Percentiles rank a stretch among this genome's conserved stretches.
Evolutionary conservation across 1,140 invertebrate species (phyloP).

Genomic region (Sycophaga agraensis): DNA sequence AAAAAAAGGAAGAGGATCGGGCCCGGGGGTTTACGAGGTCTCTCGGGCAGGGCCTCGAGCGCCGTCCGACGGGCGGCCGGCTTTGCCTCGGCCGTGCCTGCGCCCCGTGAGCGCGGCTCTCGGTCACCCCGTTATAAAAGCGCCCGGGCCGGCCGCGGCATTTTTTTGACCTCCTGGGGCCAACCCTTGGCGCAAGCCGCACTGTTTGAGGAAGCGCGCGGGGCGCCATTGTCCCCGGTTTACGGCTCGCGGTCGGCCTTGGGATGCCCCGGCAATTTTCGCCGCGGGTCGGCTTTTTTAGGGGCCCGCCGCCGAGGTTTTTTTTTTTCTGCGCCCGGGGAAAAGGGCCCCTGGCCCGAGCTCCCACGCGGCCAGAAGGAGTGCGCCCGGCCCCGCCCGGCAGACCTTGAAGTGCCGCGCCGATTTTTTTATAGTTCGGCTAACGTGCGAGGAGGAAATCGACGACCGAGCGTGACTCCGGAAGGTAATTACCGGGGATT

Average conservation of each 20-base stretch:
- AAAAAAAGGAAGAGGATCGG: constrained; percentile 32
- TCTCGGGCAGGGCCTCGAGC: too few relatives aligned
- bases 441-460: background rate
- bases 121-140: constrained; percentile 44
- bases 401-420: constrained; percentile 12
- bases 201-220: constrained; percentile 52
- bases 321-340: constrained; percentile 16
- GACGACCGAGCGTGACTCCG: constrained; percentile 8
- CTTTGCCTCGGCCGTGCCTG: background rate
- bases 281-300: constrained; percentile 46
- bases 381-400: background rate
- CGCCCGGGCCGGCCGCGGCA: constrained; percentile 20
- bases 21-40: constrained; percentile 12
- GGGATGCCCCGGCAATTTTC: constrained; percentile 41
- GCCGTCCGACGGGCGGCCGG: constrained; percentile 8
- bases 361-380: background rate
- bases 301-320: background rate
- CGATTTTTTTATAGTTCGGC: constrained; percentile 22
- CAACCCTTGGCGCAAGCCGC: constrained; percentile 39
- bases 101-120: background rate
- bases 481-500: constrained; percentile 11
- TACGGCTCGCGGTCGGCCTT: constrained; percentile 48
- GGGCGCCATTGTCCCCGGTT: constrained; percentile 41
- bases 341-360: background rate
- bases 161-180: constrained; percentile 43